These are phyloP conservation scores for Calliopum simillimum DNA, from an alignment of 2,888 invertebrate species.

Conservation along the genomic window DNA sequence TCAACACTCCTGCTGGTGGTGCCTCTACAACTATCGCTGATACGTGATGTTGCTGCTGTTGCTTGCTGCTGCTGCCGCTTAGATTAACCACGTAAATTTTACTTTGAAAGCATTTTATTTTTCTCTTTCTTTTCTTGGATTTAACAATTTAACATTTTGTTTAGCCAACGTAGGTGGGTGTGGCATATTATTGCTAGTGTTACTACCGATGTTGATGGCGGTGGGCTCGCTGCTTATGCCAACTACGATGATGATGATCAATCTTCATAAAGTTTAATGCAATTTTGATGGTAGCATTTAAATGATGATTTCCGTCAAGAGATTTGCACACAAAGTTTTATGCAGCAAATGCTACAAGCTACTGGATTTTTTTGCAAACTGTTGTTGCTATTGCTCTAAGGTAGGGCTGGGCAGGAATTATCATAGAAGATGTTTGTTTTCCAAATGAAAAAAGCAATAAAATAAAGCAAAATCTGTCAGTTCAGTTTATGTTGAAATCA, in stretches of 20 bases:
- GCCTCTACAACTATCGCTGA: not conserved
- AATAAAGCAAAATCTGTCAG: too few species aligned
- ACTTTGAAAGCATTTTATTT: not conserved
- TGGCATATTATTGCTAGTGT: slow-evolving; percentile 2
- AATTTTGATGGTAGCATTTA: slow-evolving; percentile 34
- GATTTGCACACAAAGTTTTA: slow-evolving; percentile 28
- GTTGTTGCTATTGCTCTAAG: too few species aligned
- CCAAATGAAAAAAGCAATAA: too few species aligned
- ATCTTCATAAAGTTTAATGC: slow-evolving; percentile 37
- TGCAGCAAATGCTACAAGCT: slow-evolving; percentile 8
- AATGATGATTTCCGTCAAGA: slow-evolving; percentile 37
- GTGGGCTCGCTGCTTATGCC: slow-evolving; percentile 27
- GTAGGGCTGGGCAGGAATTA: too few species aligned
- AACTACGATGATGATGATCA: slow-evolving; percentile 24
- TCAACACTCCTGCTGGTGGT: not conserved
- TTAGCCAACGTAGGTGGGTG: slow-evolving; percentile 20
- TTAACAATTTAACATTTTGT: slow-evolving; percentile 22
- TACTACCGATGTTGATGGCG: not conserved
- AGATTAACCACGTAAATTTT: too few species aligned
- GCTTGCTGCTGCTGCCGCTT: not conserved
- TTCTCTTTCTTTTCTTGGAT: not conserved
- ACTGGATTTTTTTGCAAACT: slow-evolving; percentile 9
- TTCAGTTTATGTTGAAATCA: too few species aligned
- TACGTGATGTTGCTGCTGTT: not conserved
- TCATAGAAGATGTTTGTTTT: too few species aligned